Percentiles rank a stretch among this genome's conserved stretches.
Conservation (phyloP, 37 sponge, comb jelly and placozoan genomes). For the Cliona cf. orientalis region DNA sequence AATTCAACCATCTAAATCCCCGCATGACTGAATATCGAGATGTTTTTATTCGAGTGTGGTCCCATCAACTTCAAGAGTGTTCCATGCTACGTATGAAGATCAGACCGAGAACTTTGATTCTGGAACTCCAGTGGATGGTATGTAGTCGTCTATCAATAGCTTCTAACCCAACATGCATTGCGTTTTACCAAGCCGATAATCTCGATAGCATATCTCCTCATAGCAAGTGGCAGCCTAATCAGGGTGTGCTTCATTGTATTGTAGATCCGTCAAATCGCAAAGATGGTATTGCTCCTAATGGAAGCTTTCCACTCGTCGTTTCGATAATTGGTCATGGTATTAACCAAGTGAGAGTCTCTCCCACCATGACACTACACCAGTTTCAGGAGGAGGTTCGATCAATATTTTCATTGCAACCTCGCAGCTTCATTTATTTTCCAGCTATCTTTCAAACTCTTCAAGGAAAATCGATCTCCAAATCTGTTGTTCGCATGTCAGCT, state of each 20-base stretch:
- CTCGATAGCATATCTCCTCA: background rate
- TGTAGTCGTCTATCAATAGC: conserved; percentile 10
- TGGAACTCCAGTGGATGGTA: conserved; percentile 71
- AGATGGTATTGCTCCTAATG: too few relatives aligned
- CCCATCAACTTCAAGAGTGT: background rate
- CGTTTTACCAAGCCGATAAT: background rate
- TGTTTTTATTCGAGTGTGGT: conserved; percentile 44
- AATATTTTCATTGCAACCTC: conserved; percentile 24
- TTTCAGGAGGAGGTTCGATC: conserved; percentile 38
- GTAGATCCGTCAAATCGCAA: too few relatives aligned
- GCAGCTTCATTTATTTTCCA: conserved; percentile 69
- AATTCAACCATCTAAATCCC: conserved; percentile 1
- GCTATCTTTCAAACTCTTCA: conserved; percentile 9
- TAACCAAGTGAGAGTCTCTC: conserved; percentile 24
- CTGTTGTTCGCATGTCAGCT: conserved; percentile 29
- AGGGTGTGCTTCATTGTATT: too few relatives aligned
- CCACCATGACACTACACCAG: conserved; percentile 21
- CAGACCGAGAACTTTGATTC: conserved; percentile 27
- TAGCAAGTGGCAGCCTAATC: too few relatives aligned
- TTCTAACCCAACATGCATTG: background rate
- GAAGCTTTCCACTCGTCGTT: too few relatives aligned
- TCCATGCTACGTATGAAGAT: conserved; percentile 34
- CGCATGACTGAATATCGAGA: background rate
- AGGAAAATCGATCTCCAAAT: too few relatives aligned
- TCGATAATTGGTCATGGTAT: conserved; percentile 58